phyloP scores from a whole-genome alignment of 2,113 vertebrate genomes.

The Capricornis sumatraensis region DNA sequence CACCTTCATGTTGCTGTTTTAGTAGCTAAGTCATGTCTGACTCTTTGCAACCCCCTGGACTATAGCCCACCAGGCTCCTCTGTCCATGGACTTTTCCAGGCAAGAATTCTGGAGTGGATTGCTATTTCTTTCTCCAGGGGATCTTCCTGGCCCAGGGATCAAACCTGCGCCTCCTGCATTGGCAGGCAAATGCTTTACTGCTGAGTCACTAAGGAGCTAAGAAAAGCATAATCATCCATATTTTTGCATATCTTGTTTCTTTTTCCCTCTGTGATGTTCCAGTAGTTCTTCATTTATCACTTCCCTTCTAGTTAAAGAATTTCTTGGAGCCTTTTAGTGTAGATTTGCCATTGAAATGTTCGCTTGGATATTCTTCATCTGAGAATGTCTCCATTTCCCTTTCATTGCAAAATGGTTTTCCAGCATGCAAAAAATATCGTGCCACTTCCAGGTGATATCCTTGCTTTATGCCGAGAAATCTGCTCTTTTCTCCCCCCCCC shows the following conservation, averaged over 20 bases:
- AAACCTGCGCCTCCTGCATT: rapidly evolving
- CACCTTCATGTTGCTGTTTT: background rate
- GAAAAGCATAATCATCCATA: background rate
- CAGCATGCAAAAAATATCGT: background rate
- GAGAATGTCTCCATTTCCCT: background rate
- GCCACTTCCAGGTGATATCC: background rate
- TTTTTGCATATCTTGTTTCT: background rate
- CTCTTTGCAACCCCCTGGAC: background rate
- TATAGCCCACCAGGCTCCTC: background rate
- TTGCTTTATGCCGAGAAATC: background rate
- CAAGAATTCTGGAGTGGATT: background rate
- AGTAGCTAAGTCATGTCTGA: background rate
- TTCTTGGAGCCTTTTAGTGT: background rate
- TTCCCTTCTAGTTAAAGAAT: background rate
- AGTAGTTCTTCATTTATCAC: background rate
- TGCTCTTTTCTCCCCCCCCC: background rate
- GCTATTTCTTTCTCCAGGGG: background rate
- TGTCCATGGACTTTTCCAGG: background rate
- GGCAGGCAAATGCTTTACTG: background rate
- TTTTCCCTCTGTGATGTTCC: background rate
- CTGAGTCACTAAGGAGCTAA: background rate
- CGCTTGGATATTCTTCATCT: background rate
- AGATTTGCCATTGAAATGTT: background rate
- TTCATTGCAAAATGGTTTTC: background rate
- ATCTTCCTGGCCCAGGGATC: background rate